These are phyloP conservation scores for Maniola hyperantus DNA, from an alignment of 2,888 invertebrate genomes.

Conservation along the genomic window DNA sequence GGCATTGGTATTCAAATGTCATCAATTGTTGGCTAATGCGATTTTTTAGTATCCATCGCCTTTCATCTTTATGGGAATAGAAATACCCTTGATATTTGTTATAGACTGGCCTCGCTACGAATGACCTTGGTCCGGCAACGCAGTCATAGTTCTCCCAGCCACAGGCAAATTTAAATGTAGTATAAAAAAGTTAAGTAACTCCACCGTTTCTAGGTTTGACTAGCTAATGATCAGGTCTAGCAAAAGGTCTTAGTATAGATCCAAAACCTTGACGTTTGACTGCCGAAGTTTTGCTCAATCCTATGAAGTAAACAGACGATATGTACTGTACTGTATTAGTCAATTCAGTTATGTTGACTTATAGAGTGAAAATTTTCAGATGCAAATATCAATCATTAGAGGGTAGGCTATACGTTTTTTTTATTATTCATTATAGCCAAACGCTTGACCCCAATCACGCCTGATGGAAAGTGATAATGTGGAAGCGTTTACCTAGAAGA, in stretches of 20 bases:
- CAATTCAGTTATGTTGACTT: no score
- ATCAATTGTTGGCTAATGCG: conserved; percentile 1
- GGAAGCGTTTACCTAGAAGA: no score
- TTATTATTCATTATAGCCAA: no score
- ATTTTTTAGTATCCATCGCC: background rate
- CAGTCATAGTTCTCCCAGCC: no score
- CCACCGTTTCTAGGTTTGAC: background rate
- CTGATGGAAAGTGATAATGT: no score
- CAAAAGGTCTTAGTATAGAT: background rate
- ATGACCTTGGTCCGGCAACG: conserved; percentile 14
- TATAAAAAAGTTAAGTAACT: background rate
- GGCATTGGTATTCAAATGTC: conserved; percentile 6
- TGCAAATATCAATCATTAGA: no score
- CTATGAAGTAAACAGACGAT: background rate
- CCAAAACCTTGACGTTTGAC: background rate
- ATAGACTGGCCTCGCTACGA: conserved; percentile 15
- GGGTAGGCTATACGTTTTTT: no score
- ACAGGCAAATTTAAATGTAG: background rate
- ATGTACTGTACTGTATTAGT: no score
- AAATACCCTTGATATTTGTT: conserved; percentile 22
- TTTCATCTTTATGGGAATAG: conserved; percentile 8
- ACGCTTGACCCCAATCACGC: no score
- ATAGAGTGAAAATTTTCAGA: no score
- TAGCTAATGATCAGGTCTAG: background rate
- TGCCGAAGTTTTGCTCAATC: background rate